A percentile compares a stretch with the other conserved stretches of the same genome.
Evolutionary conservation across 1,140 invertebrate species (phyloP).

Genomic region (Scaptomyza pallida): DNA sequence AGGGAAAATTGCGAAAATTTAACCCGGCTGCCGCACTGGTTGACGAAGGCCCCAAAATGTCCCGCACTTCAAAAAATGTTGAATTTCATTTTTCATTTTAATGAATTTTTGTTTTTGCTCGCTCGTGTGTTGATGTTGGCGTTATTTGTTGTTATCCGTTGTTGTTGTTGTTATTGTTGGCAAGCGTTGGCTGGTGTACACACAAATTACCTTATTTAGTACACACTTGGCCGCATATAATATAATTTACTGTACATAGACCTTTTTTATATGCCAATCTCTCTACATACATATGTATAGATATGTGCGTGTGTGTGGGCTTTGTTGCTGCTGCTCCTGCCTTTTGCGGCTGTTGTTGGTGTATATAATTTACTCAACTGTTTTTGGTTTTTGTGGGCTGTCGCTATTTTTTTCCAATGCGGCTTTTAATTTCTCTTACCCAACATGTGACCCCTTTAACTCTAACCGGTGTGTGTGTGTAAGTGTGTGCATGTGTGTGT

Average conservation of each 20-base stretch:
- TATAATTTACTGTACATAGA: conserved; percentile 82
- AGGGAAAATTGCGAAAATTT: conserved; percentile 55
- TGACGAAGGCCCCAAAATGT: conserved; percentile 9
- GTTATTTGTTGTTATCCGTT: conserved; percentile 31
- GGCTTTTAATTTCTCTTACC: conserved; percentile 59
- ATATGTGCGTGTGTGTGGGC: conserved; percentile 4
- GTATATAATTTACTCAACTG: conserved; percentile 81
- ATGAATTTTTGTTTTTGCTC: conserved; percentile 73
- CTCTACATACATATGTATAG: neutral
- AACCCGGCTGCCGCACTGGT: conserved; percentile 27
- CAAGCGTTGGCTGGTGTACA: conserved; percentile 63
- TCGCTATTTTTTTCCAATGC: conserved; percentile 61
- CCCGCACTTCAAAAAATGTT: conserved; percentile 71
- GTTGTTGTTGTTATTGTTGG: conserved; percentile 32
- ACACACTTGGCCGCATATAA: conserved; percentile 77
- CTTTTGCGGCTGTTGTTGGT: conserved; percentile 33
- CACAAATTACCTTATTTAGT: conserved; percentile 82
- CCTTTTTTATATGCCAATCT: conserved; percentile 59
- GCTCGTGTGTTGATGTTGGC: conserved; percentile 34
- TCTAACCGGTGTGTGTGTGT: conserved; percentile 29
- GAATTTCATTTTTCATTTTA: conserved; percentile 83
- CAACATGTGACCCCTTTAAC: conserved; percentile 21
- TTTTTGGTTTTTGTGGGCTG: conserved; percentile 71
- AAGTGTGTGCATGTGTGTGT: conserved; percentile 15
- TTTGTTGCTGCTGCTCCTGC: conserved; percentile 5